Evolutionary conservation across 1,140 invertebrate genomes (phyloP).

Genomic region (Oreohelix idahoensis): DNA sequence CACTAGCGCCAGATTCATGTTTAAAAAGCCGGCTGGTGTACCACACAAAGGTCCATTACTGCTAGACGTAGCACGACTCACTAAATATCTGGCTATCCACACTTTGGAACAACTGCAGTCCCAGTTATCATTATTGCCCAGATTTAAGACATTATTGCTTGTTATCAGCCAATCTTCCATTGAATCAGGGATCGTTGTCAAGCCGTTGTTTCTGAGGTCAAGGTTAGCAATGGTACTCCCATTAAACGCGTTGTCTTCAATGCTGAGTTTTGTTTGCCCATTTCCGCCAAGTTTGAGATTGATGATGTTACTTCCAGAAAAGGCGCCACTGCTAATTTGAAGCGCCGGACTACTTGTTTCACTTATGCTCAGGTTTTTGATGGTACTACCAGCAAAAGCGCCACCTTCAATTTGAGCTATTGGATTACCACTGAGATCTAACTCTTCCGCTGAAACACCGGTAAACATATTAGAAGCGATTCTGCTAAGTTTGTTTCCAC

Average conservation of each 20-base stretch:
- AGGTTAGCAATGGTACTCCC: not conserved
- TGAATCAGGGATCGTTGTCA: not conserved
- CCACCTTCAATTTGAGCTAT: constrained; percentile 6
- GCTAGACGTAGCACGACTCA: not conserved
- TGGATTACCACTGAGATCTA: constrained; percentile 37
- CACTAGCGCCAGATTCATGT: not conserved
- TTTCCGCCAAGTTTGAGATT: constrained; percentile 33
- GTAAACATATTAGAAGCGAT: constrained; percentile 44
- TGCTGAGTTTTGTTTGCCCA: not conserved
- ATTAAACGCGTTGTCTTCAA: constrained; percentile 1
- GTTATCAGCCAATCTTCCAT: not conserved
- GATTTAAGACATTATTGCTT: not conserved
- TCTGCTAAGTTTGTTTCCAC: constrained; percentile 21
- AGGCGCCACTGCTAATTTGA: constrained; percentile 41
- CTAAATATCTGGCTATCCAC: not conserved
- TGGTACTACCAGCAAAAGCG: not conserved
- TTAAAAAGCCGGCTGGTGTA: constrained; percentile 17
- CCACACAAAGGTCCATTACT: constrained; percentile 17
- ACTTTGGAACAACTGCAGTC: constrained; percentile 3
- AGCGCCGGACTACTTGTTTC: constrained; percentile 39
- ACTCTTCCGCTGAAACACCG: constrained; percentile 4
- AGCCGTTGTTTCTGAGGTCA: constrained; percentile 7
- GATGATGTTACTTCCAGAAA: constrained; percentile 41
- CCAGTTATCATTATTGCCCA: constrained; percentile 4
- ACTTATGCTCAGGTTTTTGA: not conserved